Evolutionary conservation across 2,888 invertebrate genomes (phyloP), one percentile per base, ranked within the genome.

Genomic region (Oeneis ivallda): DNA sequence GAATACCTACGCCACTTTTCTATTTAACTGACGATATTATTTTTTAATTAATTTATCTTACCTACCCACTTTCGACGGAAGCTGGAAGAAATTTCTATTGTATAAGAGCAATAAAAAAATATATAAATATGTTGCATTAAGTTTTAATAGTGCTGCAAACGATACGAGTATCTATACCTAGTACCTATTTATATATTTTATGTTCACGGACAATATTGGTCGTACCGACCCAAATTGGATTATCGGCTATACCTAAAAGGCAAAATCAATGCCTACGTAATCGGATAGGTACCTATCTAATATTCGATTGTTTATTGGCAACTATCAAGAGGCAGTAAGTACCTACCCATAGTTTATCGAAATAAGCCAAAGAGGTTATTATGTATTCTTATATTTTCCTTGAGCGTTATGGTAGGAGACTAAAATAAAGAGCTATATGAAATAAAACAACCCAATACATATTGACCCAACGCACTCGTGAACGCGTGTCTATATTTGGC

Each of bases 231-330:
- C 56, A 64, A 70, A 70, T 64, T 71, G 71, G 70, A 67, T 65
- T 69, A 71, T 65, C 54, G 68, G 69, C 71, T 70, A 69, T 37
- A 34, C 32, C 6, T 73, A 71, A 74, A 71, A 71, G 57, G 52
- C 52, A 66, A 72, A 69, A 71, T 70, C 68, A 70, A 71, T 73
- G 68, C 54, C 71, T 69, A 70, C 68, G 62, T 67, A 65, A 69
- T 56, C 32, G 62, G 56, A 45, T 62, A 37, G 37, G 7, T 37
- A 26, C 5, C 26, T 26, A 26, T 26, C 26, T 26, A 60, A 62
- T 63, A 56, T 69, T 37, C 45, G 45, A 67, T 57, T 60, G 65
- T 56, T 67, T 65, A 67, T 65, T 49, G 26, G 9, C 26, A 52
- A n/a, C 26, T 17, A 47, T 17, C 15, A 47, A 17, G 47, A 41